phyloP scores from a whole-genome alignment of 2,888 invertebrate species.

The Notodonta ziczac region DNA sequence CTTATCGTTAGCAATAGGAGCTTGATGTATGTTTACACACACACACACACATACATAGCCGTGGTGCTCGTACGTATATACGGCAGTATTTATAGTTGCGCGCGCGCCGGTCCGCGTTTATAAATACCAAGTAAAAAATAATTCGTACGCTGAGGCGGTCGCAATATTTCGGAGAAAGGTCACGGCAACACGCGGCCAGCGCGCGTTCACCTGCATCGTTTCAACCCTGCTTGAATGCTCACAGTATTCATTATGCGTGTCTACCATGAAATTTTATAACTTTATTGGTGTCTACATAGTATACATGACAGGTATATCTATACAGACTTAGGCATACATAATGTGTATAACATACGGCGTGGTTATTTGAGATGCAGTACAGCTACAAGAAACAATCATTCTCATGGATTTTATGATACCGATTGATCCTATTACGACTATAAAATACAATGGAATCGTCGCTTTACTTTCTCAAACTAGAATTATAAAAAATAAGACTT shows the following conservation, averaged over 20 bases:
- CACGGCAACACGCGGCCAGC: constrained; percentile 58
- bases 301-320: too few species aligned
- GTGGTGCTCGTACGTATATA: constrained; percentile 22
- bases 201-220: constrained; percentile 30
- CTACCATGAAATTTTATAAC: neutral
- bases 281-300: too few species aligned
- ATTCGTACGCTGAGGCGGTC: constrained; percentile 52
- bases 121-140: constrained; percentile 65
- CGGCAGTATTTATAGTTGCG: constrained; percentile 47
- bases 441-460: too few species aligned
- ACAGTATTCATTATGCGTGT: neutral
- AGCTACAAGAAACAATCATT: too few species aligned
- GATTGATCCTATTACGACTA: too few species aligned
- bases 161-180: constrained; percentile 71
- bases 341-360: too few species aligned
- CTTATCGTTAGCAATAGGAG: constrained; percentile 5
- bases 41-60: constrained; percentile 16
- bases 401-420: too few species aligned
- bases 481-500: too few species aligned
- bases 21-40: neutral
- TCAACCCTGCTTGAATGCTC: neutral
- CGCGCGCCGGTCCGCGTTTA: constrained; percentile 56
- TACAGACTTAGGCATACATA: too few species aligned
- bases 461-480: too few species aligned
- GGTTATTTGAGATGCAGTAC: too few species aligned